Evolutionary conservation across 2,113 vertebrate species (phyloP).

Genomic region (Acanthisitta chloris): DNA sequence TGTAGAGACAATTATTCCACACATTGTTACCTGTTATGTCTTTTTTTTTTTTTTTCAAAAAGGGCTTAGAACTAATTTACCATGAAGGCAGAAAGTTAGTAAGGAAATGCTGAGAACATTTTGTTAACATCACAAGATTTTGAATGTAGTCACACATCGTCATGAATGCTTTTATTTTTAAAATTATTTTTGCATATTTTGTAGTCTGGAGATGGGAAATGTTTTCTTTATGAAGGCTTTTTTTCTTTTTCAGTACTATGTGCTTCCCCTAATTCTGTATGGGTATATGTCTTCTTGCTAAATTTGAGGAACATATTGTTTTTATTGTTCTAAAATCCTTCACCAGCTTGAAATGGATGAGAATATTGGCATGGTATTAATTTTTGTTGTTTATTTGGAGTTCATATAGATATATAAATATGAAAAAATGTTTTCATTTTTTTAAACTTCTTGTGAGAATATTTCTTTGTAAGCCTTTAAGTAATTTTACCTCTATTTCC

Average conservation of each 20-base stretch:
- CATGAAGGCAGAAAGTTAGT: background rate
- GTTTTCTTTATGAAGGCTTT: background rate
- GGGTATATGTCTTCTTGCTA: background rate
- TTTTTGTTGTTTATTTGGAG: background rate
- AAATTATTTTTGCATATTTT: background rate
- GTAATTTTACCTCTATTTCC: conserved; percentile 16
- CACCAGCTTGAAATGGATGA: background rate
- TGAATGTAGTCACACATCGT: background rate
- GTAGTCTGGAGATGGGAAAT: background rate
- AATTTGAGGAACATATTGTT: background rate
- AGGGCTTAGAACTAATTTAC: background rate
- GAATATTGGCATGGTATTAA: background rate
- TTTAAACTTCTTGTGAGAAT: background rate
- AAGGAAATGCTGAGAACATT: background rate
- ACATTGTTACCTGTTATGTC: background rate
- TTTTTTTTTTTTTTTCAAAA: background rate
- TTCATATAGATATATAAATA: background rate
- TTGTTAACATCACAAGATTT: background rate
- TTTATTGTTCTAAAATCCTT: background rate
- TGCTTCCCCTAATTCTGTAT: background rate
- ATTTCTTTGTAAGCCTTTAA: background rate
- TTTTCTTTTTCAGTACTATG: background rate
- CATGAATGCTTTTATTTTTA: background rate
- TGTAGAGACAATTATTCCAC: background rate
- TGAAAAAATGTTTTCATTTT: background rate